Evolutionary conservation across 2,888 invertebrate species (phyloP), one percentile per base, ranked within the genome.

Genomic region (Sylvicola fuscatus): DNA sequence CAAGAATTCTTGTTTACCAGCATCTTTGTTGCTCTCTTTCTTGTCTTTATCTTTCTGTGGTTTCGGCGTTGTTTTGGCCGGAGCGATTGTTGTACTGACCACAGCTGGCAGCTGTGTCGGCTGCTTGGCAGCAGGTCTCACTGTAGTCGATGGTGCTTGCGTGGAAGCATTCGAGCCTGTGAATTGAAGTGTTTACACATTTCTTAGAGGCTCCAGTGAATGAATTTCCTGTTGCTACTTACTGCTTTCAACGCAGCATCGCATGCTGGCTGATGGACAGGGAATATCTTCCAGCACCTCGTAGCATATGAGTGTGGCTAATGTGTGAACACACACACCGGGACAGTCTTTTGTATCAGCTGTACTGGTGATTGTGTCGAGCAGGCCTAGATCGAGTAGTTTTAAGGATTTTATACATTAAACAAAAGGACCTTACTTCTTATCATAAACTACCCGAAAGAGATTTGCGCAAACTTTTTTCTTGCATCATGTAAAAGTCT

Each of bases 311-410:
- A 87, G 60, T 1, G 87, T 78, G 2, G 89, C 83, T 39, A 89
- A 57, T 8, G 82, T 72, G 51, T 87, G 84, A 41, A 86, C 80
- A 56, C 89, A 89, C 38, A 80, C 74, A 1, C 89, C 89, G 0
- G 89, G 87, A 51, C 89, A 89, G 54, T 83, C 77, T 58, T 81
- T 80, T 39, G 76, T 70, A 54, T 82, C 79, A 39, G 76, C 82
- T 39, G 86, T 84, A 42, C 76, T 80, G 39, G 86, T 83, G 50
- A 87, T 70, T 17, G 83, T 77, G 49, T 86, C 84, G 48, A 87
- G 60, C 5, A 87, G 65, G 46, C 84, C 86, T 86, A 5, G 6
- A 40, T 16, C 3, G 8, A 32, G 2, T 16, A 8, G 29, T 29
- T 29, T 29, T 21, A 8, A 21, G 8, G 21, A 21, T 21, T 21